phyloP scores from a whole-genome alignment of 1,140 invertebrate species.

The Lepidurus couesii region DNA sequence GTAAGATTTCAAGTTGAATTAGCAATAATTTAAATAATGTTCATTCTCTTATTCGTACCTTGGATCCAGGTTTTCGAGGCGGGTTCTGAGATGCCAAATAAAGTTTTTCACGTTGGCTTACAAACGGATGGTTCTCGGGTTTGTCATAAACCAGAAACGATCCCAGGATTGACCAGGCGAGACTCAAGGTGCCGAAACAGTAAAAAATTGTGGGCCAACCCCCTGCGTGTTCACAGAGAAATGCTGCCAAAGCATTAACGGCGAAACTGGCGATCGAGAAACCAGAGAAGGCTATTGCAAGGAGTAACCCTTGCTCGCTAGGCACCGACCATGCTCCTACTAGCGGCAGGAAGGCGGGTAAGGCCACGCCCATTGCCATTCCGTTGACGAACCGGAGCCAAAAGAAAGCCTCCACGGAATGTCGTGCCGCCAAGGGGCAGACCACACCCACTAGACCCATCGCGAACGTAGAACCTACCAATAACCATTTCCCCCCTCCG shows the following conservation, averaged over 20 bases:
- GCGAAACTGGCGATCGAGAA: background rate
- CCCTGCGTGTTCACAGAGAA: background rate
- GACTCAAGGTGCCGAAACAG: background rate
- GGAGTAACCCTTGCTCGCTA: background rate
- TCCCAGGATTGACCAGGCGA: background rate
- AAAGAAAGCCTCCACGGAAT: background rate
- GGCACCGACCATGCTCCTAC: background rate
- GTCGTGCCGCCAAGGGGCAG: background rate
- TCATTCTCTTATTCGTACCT: too few relatives aligned
- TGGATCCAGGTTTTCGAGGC: background rate
- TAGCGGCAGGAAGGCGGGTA: background rate
- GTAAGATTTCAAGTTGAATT: background rate
- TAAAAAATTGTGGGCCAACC: background rate
- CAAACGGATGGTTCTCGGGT: background rate
- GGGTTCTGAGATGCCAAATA: background rate
- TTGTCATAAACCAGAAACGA: background rate
- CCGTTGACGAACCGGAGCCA: background rate
- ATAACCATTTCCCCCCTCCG: background rate
- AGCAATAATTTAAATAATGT: background rate
- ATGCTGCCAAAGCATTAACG: background rate
- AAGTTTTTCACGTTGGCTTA: background rate
- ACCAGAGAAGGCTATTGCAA: background rate
- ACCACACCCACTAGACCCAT: background rate
- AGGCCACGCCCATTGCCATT: slow-evolving; percentile 12
- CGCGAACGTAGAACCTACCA: background rate